These are phyloP conservation scores for Cephus pulcher DNA, from an alignment of 2,888 invertebrate genomes.

Conservation along the genomic window DNA sequence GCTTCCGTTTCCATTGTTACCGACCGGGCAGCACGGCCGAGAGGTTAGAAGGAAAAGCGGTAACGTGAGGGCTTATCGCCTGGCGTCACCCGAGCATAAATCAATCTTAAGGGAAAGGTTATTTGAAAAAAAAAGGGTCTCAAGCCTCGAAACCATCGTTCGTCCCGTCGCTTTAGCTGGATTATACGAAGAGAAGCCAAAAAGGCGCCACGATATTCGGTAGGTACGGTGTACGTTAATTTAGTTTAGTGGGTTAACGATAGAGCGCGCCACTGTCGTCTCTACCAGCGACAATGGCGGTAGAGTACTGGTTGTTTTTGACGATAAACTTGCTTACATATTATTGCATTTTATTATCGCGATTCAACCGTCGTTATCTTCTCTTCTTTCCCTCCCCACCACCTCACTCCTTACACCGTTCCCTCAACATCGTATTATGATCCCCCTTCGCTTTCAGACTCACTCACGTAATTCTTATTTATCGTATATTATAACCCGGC, in stretches of 20 bases:
- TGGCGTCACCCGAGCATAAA: background rate
- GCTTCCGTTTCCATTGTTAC: background rate
- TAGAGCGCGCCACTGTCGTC: background rate
- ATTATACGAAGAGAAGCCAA: background rate
- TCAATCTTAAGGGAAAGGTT: background rate
- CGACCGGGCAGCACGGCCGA: background rate
- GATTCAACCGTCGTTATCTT: conserved; percentile 1
- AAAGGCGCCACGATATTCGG: background rate
- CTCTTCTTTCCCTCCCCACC: background rate
- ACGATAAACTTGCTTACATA: conserved; percentile 18
- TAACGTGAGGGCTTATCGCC: background rate
- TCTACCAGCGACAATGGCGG: background rate
- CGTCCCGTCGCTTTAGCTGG: background rate
- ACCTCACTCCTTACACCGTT: background rate
- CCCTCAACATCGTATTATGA: background rate
- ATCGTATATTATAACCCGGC: background rate
- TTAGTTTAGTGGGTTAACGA: background rate
- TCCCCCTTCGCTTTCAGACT: background rate
- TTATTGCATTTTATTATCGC: conserved; percentile 17
- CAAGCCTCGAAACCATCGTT: background rate
- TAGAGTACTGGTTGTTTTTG: background rate
- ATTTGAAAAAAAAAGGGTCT: background rate
- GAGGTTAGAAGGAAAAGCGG: background rate
- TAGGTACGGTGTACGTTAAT: background rate
- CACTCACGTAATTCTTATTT: background rate